These are phyloP conservation scores for Polypedilum vanderplanki DNA, from an alignment of 1,140 invertebrate species.

Conservation along the genomic window DNA sequence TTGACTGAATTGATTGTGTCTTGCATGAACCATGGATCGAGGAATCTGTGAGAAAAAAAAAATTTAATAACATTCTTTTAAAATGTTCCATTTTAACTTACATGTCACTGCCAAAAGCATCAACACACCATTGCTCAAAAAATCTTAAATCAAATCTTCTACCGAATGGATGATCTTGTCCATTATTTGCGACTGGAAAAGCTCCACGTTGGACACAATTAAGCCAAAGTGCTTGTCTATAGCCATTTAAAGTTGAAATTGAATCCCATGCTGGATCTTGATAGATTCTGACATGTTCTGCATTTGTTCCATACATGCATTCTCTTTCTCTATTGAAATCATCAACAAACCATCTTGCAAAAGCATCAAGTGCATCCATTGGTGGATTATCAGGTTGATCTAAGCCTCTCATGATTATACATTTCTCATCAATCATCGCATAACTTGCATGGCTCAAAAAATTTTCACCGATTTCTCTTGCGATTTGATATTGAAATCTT, in stretches of 20 bases:
- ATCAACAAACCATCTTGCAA: not conserved
- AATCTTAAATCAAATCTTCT: not conserved
- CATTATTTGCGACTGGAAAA: not conserved
- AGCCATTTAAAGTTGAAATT: not conserved
- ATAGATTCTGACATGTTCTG: not conserved
- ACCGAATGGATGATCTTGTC: not conserved
- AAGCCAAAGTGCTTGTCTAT: not conserved
- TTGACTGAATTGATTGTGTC: not conserved
- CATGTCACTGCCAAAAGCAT: constrained; percentile 31
- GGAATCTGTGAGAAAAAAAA: constrained; percentile 51
- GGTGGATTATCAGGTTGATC: not conserved
- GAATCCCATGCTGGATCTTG: not conserved
- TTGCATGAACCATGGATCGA: not conserved
- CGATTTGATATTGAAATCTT: not conserved
- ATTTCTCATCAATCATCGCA: not conserved
- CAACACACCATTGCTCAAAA: constrained; percentile 4
- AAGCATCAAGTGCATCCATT: not conserved
- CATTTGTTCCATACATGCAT: not conserved
- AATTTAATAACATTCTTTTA: constrained; percentile 68
- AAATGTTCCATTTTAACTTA: no score
- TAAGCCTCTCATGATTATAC: not conserved
- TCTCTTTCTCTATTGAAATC: not conserved
- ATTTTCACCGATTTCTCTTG: not conserved
- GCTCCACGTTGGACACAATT: not conserved
- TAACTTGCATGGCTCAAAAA: not conserved